Base-by-base conservation (phyloP, 2,797 vertebrate genomes). In the Tapirus indicus region DNA sequence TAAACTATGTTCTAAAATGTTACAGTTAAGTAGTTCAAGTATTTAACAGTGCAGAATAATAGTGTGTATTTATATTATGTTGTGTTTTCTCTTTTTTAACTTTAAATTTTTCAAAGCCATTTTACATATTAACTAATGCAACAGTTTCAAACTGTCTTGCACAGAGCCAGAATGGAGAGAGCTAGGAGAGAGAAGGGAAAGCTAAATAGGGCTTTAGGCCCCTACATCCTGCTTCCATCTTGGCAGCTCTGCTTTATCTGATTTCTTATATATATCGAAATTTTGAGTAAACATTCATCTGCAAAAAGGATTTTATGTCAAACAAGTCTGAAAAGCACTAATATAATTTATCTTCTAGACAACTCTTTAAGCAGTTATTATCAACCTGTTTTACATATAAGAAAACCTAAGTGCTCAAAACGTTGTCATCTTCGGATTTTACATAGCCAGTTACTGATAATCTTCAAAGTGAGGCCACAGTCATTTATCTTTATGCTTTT, bases 201-300 rank as follows among this genome's bases (percentile, higher is more conserved):
- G 84, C 71, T 66, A 62, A 4, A 38, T 25, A 11, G 7, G n/a
- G 13, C 62, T 84, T 20, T 0, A 29, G 32, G 2, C 9, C 49
- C 44, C 25, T 69, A 10, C 6, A 7, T 38, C 23, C 25, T 84
- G 16, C 35, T 80, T 92, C 60, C 83, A 2, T 72, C 32, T 56
- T 88, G 56, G 44, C 32, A 91, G 4, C 52, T 95, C 47, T 58
- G 4, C 32, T 86, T 41, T 56, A 69, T 88, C 82, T 86, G 23
- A 80, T 82, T 75, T 68, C 41, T 49, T 93, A 77, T 3, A 29
- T 72, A 35, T 54, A 66, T 56, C 35, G 41, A 89, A 38, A 64
- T 78, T 93, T 75, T 68, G 72, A 94, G 32, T 87, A 47, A 95
- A 96, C 21, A 60, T 88, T 92, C 13, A 78, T 82, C 96, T 93